phyloP scores from a whole-genome alignment of 2,797 vertebrate species.

The Darevskia nairensis region DNA sequence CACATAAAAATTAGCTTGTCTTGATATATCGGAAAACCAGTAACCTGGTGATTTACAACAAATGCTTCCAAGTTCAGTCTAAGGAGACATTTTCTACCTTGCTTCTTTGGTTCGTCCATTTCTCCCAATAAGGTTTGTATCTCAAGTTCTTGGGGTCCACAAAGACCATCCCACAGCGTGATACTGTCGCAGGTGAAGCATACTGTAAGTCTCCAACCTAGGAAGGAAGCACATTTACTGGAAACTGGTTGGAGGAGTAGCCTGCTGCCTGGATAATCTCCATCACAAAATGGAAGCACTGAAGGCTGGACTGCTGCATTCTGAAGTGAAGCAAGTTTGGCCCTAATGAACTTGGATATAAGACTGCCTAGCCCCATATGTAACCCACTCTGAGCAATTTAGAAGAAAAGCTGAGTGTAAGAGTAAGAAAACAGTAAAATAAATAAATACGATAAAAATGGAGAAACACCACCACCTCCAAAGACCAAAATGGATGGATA shows the following conservation, averaged over 20 bases:
- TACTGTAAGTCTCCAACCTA: constrained; percentile 97
- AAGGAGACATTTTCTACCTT: constrained; percentile 77
- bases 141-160: constrained; percentile 96
- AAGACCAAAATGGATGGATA: background rate
- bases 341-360: background rate
- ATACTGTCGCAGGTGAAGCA: constrained; percentile 96
- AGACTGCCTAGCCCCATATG: background rate
- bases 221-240: constrained; percentile 19
- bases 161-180: constrained; percentile 97
- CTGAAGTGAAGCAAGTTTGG: background rate
- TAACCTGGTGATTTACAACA: constrained; percentile 4
- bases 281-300: too few relatives aligned
- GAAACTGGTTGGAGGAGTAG: background rate
- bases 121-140: constrained; percentile 92
- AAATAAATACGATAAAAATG: background rate
- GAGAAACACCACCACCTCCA: too few relatives aligned
- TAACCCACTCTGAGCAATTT: background rate
- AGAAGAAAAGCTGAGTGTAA: background rate
- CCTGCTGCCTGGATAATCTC: background rate
- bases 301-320: background rate
- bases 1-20: background rate
- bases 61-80: background rate
- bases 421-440: background rate
- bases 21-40: background rate
- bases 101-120: constrained; percentile 85